A percentile compares a stretch with the other conserved stretches of the same genome.
Conservation (phyloP, 2,113 vertebrate genomes). For the Stegastes partitus region DNA sequence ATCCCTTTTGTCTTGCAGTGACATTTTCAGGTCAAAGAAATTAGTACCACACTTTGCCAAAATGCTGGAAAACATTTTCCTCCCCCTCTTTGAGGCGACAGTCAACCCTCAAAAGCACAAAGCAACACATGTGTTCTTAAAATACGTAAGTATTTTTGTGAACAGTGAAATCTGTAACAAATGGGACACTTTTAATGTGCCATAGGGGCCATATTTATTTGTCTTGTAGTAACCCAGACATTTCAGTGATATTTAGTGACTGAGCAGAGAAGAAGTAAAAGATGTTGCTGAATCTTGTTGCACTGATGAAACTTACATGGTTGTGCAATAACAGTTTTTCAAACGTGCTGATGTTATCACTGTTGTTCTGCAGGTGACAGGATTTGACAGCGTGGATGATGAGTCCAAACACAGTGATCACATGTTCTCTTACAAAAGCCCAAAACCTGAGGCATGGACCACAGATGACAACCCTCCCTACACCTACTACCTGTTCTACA, state of each 20-base stretch:
- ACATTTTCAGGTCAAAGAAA: slow-evolving; percentile 96
- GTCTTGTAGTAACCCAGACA: background rate
- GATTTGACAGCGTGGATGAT: slow-evolving; percentile 98
- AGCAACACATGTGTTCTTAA: slow-evolving; percentile 92
- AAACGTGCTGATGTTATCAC: background rate
- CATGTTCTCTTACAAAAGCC: slow-evolving; percentile 96
- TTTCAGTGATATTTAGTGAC: no score
- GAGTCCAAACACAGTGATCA: slow-evolving; percentile 99
- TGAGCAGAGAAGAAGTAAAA: background rate
- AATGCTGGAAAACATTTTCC: slow-evolving; percentile 97
- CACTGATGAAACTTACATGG: background rate
- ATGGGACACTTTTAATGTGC: background rate
- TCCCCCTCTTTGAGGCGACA: slow-evolving; percentile 96
- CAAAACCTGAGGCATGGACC: slow-evolving; percentile 93
- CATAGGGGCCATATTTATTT: background rate
- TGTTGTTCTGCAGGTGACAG: slow-evolving; percentile 88
- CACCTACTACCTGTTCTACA: slow-evolving; percentile 97
- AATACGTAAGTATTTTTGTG: slow-evolving; percentile 92
- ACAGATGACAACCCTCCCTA: slow-evolving; percentile 94
- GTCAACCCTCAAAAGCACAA: slow-evolving; percentile 93
- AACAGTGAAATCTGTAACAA: background rate
- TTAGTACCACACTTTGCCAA: slow-evolving; percentile 91
- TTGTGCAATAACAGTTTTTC: background rate
- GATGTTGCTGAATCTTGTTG: background rate
- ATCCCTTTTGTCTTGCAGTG: slow-evolving; percentile 83